Conservation (phyloP, 2,888 invertebrate genomes). For the Bedellia somnulentella region DNA sequence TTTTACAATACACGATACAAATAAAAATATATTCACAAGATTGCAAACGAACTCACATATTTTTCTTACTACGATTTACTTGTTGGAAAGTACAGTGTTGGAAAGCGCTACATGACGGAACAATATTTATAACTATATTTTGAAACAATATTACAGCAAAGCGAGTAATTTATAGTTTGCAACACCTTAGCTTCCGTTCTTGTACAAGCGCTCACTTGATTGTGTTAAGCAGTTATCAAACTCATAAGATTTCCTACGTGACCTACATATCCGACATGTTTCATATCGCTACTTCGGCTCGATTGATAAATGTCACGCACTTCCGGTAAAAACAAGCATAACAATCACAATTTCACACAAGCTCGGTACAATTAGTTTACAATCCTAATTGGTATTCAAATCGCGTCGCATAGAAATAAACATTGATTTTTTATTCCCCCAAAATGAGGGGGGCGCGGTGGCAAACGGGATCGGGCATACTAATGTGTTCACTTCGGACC, state of each 20-base stretch:
- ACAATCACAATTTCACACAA: slow-evolving; percentile 31
- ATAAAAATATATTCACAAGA: too few species aligned
- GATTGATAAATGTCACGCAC: slow-evolving; percentile 15
- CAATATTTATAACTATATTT: slow-evolving; percentile 44
- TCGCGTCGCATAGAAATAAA: slow-evolving; percentile 50
- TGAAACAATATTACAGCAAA: slow-evolving; percentile 34
- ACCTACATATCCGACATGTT: neutral
- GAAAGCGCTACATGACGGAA: too few species aligned
- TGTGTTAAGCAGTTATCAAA: slow-evolving; percentile 4
- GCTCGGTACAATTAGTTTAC: too few species aligned
- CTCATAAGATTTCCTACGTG: neutral
- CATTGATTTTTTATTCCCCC: slow-evolving; percentile 60
- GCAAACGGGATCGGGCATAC: slow-evolving; percentile 42
- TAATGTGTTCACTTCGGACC: slow-evolving; percentile 58
- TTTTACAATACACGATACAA: too few species aligned
- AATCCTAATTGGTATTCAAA: slow-evolving; percentile 56
- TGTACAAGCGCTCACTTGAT: slow-evolving; percentile 8
- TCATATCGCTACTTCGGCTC: slow-evolving; percentile 12
- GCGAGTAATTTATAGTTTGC: slow-evolving; percentile 48
- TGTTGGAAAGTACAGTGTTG: too few species aligned
- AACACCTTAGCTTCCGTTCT: slow-evolving; percentile 27
- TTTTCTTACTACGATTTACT: too few species aligned
- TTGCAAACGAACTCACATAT: too few species aligned
- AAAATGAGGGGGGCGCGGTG: slow-evolving; percentile 38
- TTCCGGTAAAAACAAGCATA: slow-evolving; percentile 22